Evolutionary conservation across 1,140 invertebrate species (phyloP), one percentile per base, ranked within the genome.

Genomic region (Dendroctonus ponderosae): DNA sequence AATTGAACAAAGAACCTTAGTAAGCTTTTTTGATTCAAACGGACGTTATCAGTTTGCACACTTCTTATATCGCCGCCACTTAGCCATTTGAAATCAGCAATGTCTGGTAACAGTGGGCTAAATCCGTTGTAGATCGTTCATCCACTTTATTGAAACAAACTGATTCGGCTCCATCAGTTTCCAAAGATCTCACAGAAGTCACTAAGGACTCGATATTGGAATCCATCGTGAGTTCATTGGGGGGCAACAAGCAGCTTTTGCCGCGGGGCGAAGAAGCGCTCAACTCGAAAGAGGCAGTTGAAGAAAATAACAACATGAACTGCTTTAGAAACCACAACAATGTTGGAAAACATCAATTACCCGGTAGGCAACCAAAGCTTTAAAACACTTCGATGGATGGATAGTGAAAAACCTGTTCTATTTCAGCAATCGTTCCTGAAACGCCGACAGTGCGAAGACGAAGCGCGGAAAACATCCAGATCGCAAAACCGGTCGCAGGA

Each of bases 361-460:
- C 63, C 9, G 62, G 62, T 64, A n/a, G 12, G 42, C 7, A n/a
- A 6, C n/a, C 12, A 46, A 11, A 2, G 8, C 44, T 46, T 46
- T 46, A 9, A 46, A 46, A 46, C 12, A 46, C 12, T 9, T 46
- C 8, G 44, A 46, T 46, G 12, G 44, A 46, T 46, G 12, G 4
- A 9, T 46, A 11, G 4, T 11, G 4, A 46, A 46, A 46, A 46
- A 46, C 44, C 8, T 46, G 44, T 50, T 9, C n/a, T 62, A 54
- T 57, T 65, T 49, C 44, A 65, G 57, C 65, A 7, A 61, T 66
- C 8, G 52, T 66, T n/a, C 48, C 61, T 43, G 65, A 66, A 60
- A 66, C 46, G 4, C 65, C 65, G 15, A 42, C 39, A 14, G 44
- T 38, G 11, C 51, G 57, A 50, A 51, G 56, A 44, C 38, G 53